Evolutionary conservation across 2,888 invertebrate species (phyloP).

Genomic region (Melanchra persicariae): DNA sequence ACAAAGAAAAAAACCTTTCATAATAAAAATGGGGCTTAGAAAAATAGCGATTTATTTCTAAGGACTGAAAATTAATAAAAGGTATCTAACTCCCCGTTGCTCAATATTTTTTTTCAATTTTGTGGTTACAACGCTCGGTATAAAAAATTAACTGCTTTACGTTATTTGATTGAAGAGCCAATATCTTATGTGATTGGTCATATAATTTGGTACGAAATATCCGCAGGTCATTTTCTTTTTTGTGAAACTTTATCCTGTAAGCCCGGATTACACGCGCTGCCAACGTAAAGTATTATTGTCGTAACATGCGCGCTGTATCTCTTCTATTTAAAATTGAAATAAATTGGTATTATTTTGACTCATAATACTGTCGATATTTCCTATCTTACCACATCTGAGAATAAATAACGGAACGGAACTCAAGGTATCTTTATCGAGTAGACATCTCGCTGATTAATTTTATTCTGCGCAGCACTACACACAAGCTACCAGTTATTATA

Average conservation of each 20-base stretch:
- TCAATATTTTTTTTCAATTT: background rate
- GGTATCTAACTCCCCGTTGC: background rate
- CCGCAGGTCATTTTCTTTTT: constrained; percentile 8
- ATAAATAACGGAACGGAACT: background rate
- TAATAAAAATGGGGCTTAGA: background rate
- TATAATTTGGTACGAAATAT: constrained; percentile 15
- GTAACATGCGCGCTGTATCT: background rate
- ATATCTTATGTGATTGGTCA: background rate
- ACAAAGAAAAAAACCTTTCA: background rate
- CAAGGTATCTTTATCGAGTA: background rate
- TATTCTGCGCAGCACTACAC: constrained; percentile 29
- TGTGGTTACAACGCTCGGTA: background rate
- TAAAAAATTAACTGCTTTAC: background rate
- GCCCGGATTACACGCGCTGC: constrained; percentile 9
- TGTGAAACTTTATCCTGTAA: constrained; percentile 22
- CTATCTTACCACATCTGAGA: background rate
- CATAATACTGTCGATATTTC: background rate
- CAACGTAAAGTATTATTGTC: constrained; percentile 10
- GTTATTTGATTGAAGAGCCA: background rate
- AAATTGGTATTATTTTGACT: background rate
- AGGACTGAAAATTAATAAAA: background rate
- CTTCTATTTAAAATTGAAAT: constrained; percentile 1
- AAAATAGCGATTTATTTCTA: constrained; percentile 6
- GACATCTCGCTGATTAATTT: constrained; percentile 29
- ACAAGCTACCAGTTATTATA: constrained; percentile 38